Conservation (phyloP, 2,113 vertebrate genomes). For the Carlito syrichta region DNA sequence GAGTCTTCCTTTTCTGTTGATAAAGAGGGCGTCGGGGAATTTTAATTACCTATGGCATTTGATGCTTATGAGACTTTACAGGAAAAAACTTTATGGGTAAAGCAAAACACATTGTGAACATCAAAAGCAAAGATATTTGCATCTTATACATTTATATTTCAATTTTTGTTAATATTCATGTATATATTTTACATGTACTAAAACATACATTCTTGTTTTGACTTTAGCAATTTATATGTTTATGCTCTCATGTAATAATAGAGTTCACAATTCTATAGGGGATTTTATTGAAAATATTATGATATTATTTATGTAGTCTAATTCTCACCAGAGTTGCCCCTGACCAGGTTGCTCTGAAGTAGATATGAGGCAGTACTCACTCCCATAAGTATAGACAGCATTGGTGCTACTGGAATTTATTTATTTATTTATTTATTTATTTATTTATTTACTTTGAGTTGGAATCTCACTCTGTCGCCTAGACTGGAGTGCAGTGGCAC, state of each 20-base stretch:
- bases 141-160: neutral
- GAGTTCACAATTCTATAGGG: neutral
- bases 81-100: too few relatives aligned
- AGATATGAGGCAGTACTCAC: neutral
- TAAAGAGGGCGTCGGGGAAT: neutral
- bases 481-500: too few relatives aligned
- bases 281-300: neutral
- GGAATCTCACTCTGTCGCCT: too few relatives aligned
- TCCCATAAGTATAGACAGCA: neutral
- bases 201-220: neutral
- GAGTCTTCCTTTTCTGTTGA: neutral
- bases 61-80: neutral
- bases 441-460: too few relatives aligned
- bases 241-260: neutral
- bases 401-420: neutral
- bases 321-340: neutral
- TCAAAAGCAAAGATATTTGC: neutral
- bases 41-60: neutral
- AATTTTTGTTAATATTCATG: neutral
- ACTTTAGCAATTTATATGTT: neutral
- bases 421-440: too few relatives aligned
- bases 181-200: neutral
- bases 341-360: neutral
- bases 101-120: neutral
- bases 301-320: neutral